These are phyloP conservation scores for Auanema sp. DNA, from an alignment of 2,888 invertebrate species.

Conservation along the genomic window DNA sequence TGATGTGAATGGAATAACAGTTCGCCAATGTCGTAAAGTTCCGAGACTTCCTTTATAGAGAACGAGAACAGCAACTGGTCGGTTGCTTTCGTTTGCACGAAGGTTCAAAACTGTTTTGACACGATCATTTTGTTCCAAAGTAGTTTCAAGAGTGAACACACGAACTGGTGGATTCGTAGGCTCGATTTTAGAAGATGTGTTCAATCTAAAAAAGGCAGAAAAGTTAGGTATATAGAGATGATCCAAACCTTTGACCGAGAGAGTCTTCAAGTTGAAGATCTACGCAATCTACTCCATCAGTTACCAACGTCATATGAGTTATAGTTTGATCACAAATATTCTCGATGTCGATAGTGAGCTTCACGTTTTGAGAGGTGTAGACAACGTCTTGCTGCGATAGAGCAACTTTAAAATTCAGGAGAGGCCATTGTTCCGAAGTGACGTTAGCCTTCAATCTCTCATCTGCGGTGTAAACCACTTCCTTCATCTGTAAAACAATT, in stretches of 20 bases:
- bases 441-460: constrained; percentile 43
- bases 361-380: constrained; percentile 41
- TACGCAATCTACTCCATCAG: constrained; percentile 40
- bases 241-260: too few relatives aligned
- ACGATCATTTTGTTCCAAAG: too few relatives aligned
- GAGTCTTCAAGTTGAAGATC: not conserved
- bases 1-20: constrained; percentile 27
- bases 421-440: constrained; percentile 41
- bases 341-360: constrained; percentile 22
- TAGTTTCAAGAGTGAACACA: too few relatives aligned
- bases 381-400: constrained; percentile 22
- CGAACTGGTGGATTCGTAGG: too few relatives aligned
- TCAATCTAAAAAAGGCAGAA: not conserved
- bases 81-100: too few relatives aligned
- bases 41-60: constrained; percentile 40
- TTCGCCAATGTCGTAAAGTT: constrained; percentile 40
- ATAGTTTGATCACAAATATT: constrained; percentile 46
- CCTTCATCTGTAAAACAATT: constrained; percentile 38
- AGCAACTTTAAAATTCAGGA: constrained; percentile 39
- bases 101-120: too few relatives aligned
- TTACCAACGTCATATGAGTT: constrained; percentile 29
- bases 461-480: constrained; percentile 36
- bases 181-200: too few relatives aligned
- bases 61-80: constrained; percentile 30
- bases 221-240: too few relatives aligned